A percentile compares a stretch with the other conserved stretches of the same genome.
Conservation (phyloP, 2,888 invertebrate species). For the Thysanoteuthis rhombus region DNA sequence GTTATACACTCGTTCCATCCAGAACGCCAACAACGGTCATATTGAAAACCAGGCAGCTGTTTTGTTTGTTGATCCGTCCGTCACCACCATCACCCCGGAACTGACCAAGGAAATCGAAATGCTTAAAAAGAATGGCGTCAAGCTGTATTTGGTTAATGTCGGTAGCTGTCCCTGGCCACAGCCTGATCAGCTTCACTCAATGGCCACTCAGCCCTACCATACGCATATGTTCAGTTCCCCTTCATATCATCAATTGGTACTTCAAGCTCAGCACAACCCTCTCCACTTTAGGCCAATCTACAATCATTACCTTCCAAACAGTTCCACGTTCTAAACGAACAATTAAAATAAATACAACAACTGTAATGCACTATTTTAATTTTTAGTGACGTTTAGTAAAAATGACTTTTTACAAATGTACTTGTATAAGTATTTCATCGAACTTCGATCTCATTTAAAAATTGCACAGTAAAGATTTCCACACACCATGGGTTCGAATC, state of each 20-base stretch:
- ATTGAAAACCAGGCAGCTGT: background rate
- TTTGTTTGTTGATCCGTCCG: slow-evolving; percentile 19
- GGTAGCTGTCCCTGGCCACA: background rate
- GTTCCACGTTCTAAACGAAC: background rate
- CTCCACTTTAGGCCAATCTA: background rate
- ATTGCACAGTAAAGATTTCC: no score
- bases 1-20: background rate
- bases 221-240: background rate
- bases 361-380: background rate
- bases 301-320: background rate
- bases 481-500: no score
- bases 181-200: background rate
- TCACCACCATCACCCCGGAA: slow-evolving; percentile 18
- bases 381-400: background rate
- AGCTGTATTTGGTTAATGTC: background rate
- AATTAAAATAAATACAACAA: background rate
- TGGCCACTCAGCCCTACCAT: background rate
- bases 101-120: background rate
- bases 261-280: background rate
- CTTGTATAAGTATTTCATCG: background rate
- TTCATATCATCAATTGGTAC: background rate
- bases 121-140: background rate
- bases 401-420: background rate
- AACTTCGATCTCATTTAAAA: background rate
- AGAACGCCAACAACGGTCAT: background rate